Evolutionary conservation across 2,797 vertebrate genomes (phyloP).

Genomic region (Rhyacichthys aspro): DNA sequence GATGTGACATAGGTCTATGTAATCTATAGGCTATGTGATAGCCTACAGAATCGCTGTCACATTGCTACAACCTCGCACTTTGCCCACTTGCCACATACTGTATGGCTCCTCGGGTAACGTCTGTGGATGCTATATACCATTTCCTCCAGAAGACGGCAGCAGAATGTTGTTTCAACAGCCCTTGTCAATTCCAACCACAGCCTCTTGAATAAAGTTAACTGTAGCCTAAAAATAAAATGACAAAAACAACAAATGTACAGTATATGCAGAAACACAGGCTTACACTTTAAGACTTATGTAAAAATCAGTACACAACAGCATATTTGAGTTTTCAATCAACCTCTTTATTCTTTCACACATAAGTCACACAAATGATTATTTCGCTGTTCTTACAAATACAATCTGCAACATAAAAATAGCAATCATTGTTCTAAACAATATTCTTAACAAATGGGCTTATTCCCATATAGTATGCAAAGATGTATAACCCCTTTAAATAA

Average conservation of each 20-base stretch:
- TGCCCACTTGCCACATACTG: background rate
- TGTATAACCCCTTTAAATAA: slow-evolving; percentile 59
- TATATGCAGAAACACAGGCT: slow-evolving; percentile 77
- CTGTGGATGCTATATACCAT: background rate
- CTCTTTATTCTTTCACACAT: slow-evolving; percentile 3
- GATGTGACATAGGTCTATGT: background rate
- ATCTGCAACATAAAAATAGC: background rate
- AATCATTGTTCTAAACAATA: too few species aligned
- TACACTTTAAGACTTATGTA: slow-evolving; percentile 73
- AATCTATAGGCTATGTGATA: too few species aligned
- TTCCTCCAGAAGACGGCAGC: slow-evolving; percentile 7
- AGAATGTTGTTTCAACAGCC: background rate
- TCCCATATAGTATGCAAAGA: slow-evolving; percentile 27
- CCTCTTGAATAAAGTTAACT: background rate
- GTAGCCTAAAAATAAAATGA: slow-evolving; percentile 81
- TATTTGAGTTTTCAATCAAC: slow-evolving; percentile 33
- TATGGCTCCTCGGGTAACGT: background rate
- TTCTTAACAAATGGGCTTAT: too few species aligned
- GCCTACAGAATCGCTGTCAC: background rate
- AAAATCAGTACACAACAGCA: slow-evolving; percentile 84
- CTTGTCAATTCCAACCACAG: too few species aligned
- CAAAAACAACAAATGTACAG: slow-evolving; percentile 80
- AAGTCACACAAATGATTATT: background rate
- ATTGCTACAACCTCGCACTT: background rate
- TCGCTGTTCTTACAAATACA: slow-evolving; percentile 15